Base-by-base conservation (phyloP, 2,113 vertebrate genomes). In the Indri indri region DNA sequence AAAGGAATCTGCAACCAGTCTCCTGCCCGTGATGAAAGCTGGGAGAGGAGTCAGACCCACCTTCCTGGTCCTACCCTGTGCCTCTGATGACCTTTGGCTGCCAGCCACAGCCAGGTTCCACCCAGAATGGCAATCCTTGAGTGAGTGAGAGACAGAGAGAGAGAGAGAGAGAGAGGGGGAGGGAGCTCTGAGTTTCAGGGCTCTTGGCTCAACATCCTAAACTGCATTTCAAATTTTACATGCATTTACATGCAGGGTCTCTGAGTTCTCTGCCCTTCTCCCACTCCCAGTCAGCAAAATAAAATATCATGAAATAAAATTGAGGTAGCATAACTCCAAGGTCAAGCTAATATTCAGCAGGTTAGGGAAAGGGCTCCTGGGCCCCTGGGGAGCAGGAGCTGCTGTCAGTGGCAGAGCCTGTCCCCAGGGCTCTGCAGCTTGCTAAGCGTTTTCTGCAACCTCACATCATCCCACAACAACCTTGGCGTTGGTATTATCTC, bases 291-390 rank as follows among this genome's bases (percentile, higher is more conserved):
- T 70, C 70, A 88, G 92, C 86, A 88, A 90, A 90, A 84, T 84
- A 90, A 96, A 96, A 84, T n/a, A 89, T 34, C 37, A 1, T 47
- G 81, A 73, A 88, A 82, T 95, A 59, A 93, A 95, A 79, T 12
- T 17, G 54, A 70, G 91, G 50, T 8, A 6, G 59, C 42, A 12
- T 37, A 40, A 32, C 45, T 40, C 57, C 82, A 45, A 94, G 91
- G 80, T 89, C 85, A 70, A 61, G 88, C 14, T 92, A 22, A 32
- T 5, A n/a, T 23, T 68, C 45, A 27, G n/a, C 80, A 52, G 54
- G 74, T 42, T 52, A 47, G 42, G 18, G 30, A 14, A 66, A 50
- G 47, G 50, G 52, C 40, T 23, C 45, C 30, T 0, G 5, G 17
- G 12, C 32, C 50, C 27, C 34, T 12, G 54, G 79, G 47, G 47